phyloP scores from a whole-genome alignment of 2,797 vertebrate genomes.

The Nyctibius grandis region DNA sequence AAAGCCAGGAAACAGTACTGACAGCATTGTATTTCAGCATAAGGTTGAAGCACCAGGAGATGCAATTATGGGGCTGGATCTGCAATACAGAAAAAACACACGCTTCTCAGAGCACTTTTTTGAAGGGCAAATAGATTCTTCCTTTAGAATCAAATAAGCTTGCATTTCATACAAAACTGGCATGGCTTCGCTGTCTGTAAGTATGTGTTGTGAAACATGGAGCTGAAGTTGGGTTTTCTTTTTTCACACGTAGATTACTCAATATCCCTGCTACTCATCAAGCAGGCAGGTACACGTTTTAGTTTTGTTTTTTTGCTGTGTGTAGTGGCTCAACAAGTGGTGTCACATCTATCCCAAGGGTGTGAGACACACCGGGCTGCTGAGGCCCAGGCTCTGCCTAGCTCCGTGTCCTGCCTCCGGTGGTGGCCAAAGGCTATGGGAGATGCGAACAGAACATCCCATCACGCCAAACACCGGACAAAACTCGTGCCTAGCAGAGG shows the following conservation, averaged over 20 bases:
- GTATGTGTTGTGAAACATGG: neutral
- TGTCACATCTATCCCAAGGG: accelerated
- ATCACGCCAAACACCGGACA: accelerated
- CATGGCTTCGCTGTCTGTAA: neutral
- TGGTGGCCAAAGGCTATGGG: accelerated
- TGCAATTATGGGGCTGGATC: neutral
- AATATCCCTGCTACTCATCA: accelerated
- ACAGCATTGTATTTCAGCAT: neutral
- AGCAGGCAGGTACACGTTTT: accelerated
- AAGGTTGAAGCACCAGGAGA: neutral
- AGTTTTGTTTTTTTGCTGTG: too few relatives aligned
- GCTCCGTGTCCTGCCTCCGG: accelerated
- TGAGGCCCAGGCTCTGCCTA: accelerated
- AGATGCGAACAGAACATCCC: accelerated
- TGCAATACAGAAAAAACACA: neutral
- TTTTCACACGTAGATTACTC: accelerated
- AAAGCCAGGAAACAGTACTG: neutral
- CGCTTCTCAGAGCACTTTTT: neutral
- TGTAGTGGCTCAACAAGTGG: accelerated
- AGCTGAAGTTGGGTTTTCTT: neutral
- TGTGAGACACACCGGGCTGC: too few relatives aligned
- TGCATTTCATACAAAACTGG: neutral
- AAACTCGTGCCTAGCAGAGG: neutral
- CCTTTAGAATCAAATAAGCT: neutral
- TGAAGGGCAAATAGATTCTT: neutral